Percentiles rank a stretch among this genome's conserved stretches.
phyloP scores from a whole-genome alignment of 2,113 vertebrate species.

The Hyaena hyaena region DNA sequence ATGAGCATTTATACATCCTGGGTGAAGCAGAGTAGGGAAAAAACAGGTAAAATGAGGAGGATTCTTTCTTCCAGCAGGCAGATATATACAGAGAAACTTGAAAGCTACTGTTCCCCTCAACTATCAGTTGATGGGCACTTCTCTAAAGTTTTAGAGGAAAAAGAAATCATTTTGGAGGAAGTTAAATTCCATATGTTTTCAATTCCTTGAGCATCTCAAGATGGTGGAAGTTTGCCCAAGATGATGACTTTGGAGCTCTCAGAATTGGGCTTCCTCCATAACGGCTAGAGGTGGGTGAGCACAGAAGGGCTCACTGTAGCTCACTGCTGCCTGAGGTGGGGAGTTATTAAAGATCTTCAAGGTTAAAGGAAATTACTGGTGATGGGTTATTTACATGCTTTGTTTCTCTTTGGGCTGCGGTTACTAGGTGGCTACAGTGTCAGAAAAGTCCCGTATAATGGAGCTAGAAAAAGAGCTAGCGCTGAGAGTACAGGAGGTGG shows the following conservation, averaged over 20 bases:
- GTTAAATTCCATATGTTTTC: background rate
- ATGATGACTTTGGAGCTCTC: background rate
- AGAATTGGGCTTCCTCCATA: background rate
- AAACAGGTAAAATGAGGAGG: background rate
- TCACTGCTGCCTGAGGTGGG: accelerated
- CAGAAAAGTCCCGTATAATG: conserved; percentile 98
- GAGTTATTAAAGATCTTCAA: conserved; percentile 43
- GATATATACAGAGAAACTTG: background rate
- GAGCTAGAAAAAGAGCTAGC: conserved; percentile 95
- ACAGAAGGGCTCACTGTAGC: background rate
- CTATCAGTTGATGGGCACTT: background rate
- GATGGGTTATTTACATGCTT: conserved; percentile 48
- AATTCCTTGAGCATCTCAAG: background rate
- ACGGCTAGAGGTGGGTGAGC: background rate
- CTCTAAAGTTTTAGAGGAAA: background rate
- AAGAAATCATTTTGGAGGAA: background rate
- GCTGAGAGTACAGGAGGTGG: conserved; percentile 91
- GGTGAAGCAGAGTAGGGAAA: background rate
- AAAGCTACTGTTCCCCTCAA: background rate
- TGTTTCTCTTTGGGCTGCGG: conserved; percentile 74
- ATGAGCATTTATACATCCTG: background rate
- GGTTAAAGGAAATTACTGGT: background rate
- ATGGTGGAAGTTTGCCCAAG: background rate
- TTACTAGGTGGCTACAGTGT: conserved; percentile 96
- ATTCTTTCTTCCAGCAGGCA: background rate